Evolutionary conservation across 2,113 vertebrate genomes (phyloP), one percentile per base, ranked within the genome.

Genomic region (Apodemus speciosus): DNA sequence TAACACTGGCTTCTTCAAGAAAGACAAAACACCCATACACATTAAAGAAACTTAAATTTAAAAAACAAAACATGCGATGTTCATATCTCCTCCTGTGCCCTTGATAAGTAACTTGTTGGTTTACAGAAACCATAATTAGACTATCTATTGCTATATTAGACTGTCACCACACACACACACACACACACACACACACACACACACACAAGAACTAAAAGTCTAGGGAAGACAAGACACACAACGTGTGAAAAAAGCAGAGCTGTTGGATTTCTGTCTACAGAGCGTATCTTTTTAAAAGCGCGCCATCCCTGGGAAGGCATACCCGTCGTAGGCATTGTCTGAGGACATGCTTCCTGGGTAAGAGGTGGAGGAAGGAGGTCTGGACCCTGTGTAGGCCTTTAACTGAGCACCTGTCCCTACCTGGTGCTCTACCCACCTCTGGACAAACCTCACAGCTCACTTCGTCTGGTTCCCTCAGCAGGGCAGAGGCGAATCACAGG

Each of bases 401-500:
- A 69, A 69, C 32, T 69, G 6, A 35, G 66, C 35, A 6, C 15
- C 35, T 16, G 13, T 16, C 35, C 66, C 66, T 14, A n/a, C 32
- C 20, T 69, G 35, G 35, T 69, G 35, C n/a, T n/a, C 32, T 18
- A n/a, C 35, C 68, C 35, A 69, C 68, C 64, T 75, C 56, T 27
- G 21, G 27, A 90, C 25, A 76, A 71, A 91, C 49, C 15, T 77
- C 91, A 6, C 27, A 69, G 62, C 62, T 56, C 40, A 18, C 46
- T 87, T 60, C n/a, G n/a, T 1, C 35, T 43, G 43, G 69, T 46
- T 88, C 85, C 69, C 86, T 85, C 73, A 66, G 2, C 35, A 51
- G 69, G 90, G 87, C 14, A 92, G 68, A 89, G 88, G 89, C 27
- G 89, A 83, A 89, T 83, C 38, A 86, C 6, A 91, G 35, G 62